Evolutionary conservation across 2,113 vertebrate genomes (phyloP), one percentile per base, ranked within the genome.

Genomic region (Lates calcarifer): DNA sequence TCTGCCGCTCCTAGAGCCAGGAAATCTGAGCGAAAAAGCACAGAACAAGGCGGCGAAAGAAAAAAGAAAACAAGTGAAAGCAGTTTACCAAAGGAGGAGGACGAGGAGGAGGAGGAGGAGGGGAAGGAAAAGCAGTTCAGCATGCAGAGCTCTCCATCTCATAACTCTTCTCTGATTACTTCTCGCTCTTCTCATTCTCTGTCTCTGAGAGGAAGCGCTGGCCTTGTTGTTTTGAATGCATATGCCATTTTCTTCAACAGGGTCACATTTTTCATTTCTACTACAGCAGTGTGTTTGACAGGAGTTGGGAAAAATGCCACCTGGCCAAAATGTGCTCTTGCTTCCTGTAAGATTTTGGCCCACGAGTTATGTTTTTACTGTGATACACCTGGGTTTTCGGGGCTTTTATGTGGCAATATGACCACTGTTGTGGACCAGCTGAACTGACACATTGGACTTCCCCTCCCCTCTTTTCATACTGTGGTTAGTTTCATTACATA

Each of bases 61-160:
- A 75, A 87, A 84, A 86, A 58, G 57, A 87, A 90, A 92, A 89
- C 89, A 87, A 92, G 86, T 85, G 71, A 89, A 89, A 82, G 83
- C 73, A 82, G 82, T 88, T 87, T 77, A 80, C 76, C 3, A 14
- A 67, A 84, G 73, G 49, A 83, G 63, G 58, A 81, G 63, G 55
- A n/a, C n/a, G n/a, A 67, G 64, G 62, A 73, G 56, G 26, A 60
- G 74, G 79, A 43, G 82, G 37, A 70, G 69, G 67, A 58, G 37
- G 70, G 33, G 24, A 33, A 56, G 63, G 35, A 3, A 71, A 49
- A 41, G 51, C 65, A 56, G 79, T 60, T 67, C 49, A 77, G 62
- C 5, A 58, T 33, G 67, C 68, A 55, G 43, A 75, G 26, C 39
- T 70, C 77, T 86, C 69, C 78, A 65, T 88, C 85, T 86, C 83